phyloP scores from a whole-genome alignment of 2,797 vertebrate genomes.

The Lepilemur ruficaudatus region DNA sequence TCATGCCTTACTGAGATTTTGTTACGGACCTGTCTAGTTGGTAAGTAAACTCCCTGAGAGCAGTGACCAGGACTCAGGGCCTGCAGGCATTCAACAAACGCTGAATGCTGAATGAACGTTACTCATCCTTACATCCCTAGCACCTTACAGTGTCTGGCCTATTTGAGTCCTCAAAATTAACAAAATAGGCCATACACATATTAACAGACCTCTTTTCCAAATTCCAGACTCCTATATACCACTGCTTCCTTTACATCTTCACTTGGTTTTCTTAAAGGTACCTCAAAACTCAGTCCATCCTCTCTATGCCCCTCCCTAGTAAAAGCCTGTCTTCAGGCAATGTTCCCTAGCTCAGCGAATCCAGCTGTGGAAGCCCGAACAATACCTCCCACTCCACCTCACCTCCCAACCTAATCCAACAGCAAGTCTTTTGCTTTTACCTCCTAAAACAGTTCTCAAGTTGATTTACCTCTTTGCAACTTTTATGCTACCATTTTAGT shows the following conservation, averaged over 20 bases:
- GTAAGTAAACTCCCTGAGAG: not conserved
- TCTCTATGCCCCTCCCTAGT: not conserved
- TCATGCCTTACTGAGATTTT: not conserved
- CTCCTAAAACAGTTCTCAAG: not conserved
- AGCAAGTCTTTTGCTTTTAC: not conserved
- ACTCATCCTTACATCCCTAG: not conserved
- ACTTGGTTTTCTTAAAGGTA: not conserved
- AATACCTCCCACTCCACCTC: not conserved
- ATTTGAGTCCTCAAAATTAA: constrained; percentile 13
- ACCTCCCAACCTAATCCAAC: not conserved
- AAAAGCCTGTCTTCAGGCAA: not conserved
- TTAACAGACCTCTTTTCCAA: not conserved
- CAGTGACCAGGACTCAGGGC: not conserved
- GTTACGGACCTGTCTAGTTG: not conserved
- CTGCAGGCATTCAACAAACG: not conserved
- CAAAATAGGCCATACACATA: not conserved
- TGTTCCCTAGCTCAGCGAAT: not conserved
- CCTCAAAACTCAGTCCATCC: not conserved
- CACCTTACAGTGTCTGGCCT: not conserved
- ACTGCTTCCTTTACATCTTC: not conserved
- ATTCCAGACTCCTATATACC: not conserved
- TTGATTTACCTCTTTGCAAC: not conserved
- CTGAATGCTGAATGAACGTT: not conserved
- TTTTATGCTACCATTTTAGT: not conserved
- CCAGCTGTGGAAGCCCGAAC: not conserved